Conservation (phyloP, 2,113 vertebrate genomes). For the Sigmodon hispidus region DNA sequence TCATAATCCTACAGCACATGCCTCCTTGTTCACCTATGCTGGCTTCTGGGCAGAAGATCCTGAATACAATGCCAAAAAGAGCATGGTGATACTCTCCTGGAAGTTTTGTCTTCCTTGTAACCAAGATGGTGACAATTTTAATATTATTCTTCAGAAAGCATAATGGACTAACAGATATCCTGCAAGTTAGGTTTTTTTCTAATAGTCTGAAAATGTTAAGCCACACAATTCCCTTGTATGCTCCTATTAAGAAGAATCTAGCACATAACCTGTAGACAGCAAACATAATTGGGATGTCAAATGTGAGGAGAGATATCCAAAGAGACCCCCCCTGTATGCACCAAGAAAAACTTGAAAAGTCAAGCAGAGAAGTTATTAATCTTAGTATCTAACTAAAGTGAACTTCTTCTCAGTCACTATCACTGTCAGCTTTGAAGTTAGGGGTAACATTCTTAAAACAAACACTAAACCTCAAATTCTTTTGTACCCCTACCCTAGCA, state of each 20-base stretch:
- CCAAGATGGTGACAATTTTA: constrained; percentile 29
- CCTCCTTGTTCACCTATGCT: constrained; percentile 57
- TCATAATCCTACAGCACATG: not conserved
- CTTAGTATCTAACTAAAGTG: not conserved
- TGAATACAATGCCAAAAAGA: constrained; percentile 68
- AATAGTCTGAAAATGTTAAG: constrained; percentile 13
- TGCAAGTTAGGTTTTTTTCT: not conserved
- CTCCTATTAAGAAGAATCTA: constrained; percentile 49
- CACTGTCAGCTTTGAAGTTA: constrained; percentile 35
- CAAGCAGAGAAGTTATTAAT: constrained; percentile 34
- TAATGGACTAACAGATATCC: not conserved
- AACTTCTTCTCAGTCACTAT: not conserved
- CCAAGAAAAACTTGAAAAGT: constrained; percentile 24
- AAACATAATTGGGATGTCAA: constrained; percentile 45
- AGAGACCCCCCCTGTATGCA: constrained; percentile 5
- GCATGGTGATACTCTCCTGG: constrained; percentile 32
- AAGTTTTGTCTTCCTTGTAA: constrained; percentile 23
- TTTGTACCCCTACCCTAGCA: not conserved
- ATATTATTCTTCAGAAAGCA: constrained; percentile 18
- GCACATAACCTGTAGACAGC: constrained; percentile 14
- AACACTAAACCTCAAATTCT: not conserved
- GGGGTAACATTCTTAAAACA: constrained; percentile 35
- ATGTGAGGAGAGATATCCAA: constrained; percentile 40
- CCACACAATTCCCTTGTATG: not conserved
- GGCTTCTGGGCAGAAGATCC: constrained; percentile 39